Base-by-base conservation (phyloP, 2,797 vertebrate species). In the Fistularia tabacaria region DNA sequence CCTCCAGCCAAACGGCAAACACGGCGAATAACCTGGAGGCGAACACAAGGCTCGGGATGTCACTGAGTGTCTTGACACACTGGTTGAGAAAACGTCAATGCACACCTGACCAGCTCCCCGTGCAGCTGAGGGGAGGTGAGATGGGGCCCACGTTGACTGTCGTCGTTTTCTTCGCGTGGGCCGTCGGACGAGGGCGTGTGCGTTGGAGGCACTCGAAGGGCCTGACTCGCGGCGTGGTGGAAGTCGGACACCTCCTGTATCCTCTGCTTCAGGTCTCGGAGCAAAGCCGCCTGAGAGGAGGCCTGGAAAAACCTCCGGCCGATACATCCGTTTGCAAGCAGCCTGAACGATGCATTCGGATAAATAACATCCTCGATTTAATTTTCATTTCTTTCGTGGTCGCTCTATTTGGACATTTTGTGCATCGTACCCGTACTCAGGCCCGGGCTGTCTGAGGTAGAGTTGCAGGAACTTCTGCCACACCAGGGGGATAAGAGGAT, bases 391-490 rank as follows among this genome's bases (percentile, higher is more conserved):
- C 25, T 25, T 25, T 25, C 25, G 25, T 25, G 25, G 25, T 25
- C 25, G 25, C 25, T 57, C 38, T 65, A 36, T 14, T 39, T 1
- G 7, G 11, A 6, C 15, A n/a, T 43, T 47, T 8, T 50, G 13
- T 44, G n/a, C 7, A 41, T 67, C 84, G 10, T 90, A 99, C 97
- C 97, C 97, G 40, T 94, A 98, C 9, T 98, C 95, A 0, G 95
- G 95, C 49, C 96, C 97, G 43, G 97, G 95, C 49, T 95, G 93
- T 60, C 93, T 93, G 53, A 99, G 92, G 75, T 96, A 98, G 13
- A 99, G 92, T 64, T 98, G 93, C 51, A 99, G 90, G 80, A 99
- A 98, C 74, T 94, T 99, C 81, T 99, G 97, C 97, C 96, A 99
- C 57, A 98, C 85, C 3, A 99, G 90, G 0, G 96, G 95, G 69